Base-by-base conservation (phyloP, 2,797 vertebrate genomes). In the Muscicapa striata region DNA sequence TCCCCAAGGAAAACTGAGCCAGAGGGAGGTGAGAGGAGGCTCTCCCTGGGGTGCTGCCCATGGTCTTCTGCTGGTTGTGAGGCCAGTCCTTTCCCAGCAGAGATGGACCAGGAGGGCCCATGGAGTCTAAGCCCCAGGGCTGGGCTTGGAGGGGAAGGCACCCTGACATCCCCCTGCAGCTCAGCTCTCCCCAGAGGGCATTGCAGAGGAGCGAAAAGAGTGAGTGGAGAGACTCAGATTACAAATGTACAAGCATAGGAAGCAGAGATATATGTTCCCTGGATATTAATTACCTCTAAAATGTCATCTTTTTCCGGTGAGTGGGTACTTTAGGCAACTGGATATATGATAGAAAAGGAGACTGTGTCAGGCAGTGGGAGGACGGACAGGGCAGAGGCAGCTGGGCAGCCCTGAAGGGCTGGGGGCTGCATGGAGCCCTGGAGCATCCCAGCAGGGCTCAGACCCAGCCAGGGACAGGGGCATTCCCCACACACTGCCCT, bases 221-320 rank as follows among this genome's bases (percentile, higher is more conserved):
- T 6, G 51, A 78, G 48, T 4, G 0, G 15, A 13, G 59, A 52
- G 77, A 59, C 63, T 96, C 74, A 1, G 51, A 6, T 96, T 96
- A 96, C 96, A 66, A 59, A 91, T 92, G 95, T 94, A 91, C 95
- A 66, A 79, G 74, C 74, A 66, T 88, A 51, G 80, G 96, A 95
- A 95, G 86, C 63, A 67, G 85, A 72, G 88, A 63, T 54, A 67
- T 81, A 63, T 82, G 76, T 95, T 93, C 88, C 85, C 40, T 38
- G 91, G 92, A 90, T 96, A 95, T 93, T 94, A 86, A 90, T 95
- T 91, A 91, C 93, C 70, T 93, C 91, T 96, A 51, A 88, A 88
- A 87, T 82, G 67, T 66, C 16, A 22, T 70, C 51, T 76, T 68
- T 77, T 94, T 96, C 93, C 85, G 41, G 88, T 66, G 76, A 91